Base-by-base conservation (phyloP, 1,140 invertebrate species). In the Micrasema minimum region DNA sequence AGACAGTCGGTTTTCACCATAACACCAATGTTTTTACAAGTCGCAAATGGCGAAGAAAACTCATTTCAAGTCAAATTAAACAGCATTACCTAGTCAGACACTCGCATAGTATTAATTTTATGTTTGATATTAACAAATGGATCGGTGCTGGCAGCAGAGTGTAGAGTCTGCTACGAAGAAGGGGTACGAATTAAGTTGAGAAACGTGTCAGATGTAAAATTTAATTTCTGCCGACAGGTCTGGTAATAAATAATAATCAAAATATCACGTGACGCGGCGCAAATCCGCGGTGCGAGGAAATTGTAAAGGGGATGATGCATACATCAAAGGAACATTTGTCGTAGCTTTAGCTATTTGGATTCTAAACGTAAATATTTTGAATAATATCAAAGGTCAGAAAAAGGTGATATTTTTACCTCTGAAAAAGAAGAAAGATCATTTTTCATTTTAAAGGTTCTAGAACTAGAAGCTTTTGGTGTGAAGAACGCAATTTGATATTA, bases 191-290 rank as follows among this genome's bases (percentile, higher is more conserved):
- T 68, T 68, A 57, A 68, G 66, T 31, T n/a, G 31, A 18, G 50
- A 43, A 57, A 68, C 66, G 26, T 57, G 55, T 69, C 66, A 69
- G 48, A 69, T 69, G 43, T 50, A 11, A 69, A 69, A 69, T 69
- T 69, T 20, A 69, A 69, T 69, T 61, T 61, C 26, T 38, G 11
- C 5, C 51, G 67, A 61, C 67, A 69, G 55, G 22, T 20, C 20
- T 23, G 31, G 66, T 50, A 43, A 68, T 68, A 68, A 68, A 68
- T 68, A 68, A 68, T 31, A 50, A 48, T 50, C 45, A 20, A 37
- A 50, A 62, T 41, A 66, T 22, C 64, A 66, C 48, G 45, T 46
- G 46, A 35, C 48, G 35, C 26, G 23, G 38, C 18, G 5, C 18
- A 62, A 11, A 18, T 35, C 37, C 31, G 26, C 12, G 6, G 59